Evolutionary conservation across 2,797 vertebrate genomes (phyloP), one percentile per base, ranked within the genome.

Genomic region (Morus bassanus): DNA sequence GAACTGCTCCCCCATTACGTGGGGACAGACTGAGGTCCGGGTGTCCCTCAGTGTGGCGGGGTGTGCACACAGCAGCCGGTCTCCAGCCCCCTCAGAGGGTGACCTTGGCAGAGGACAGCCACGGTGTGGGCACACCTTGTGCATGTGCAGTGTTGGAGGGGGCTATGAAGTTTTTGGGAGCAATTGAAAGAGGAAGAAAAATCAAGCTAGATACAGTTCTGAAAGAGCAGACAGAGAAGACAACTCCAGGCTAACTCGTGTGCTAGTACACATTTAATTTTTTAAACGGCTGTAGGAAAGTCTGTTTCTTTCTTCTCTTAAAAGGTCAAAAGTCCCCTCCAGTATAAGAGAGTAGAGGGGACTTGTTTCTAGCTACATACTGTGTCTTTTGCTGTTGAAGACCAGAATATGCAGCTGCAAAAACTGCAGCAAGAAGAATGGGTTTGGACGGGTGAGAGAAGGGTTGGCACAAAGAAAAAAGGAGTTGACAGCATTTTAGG

Each of bases 1-100:
- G 82, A 88, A 6, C 21, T 43, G 15, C 6, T 3, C 5, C 65
- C 0, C 1, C 5, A 0, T 16, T 50, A 7, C 0, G 0, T 14
- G 51, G 56, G 64, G 73, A 53, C 54, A 56, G 18, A 15, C 18
- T 4, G 72, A 89, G 39, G 65, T 57, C 61, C 0, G 0, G 50
- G 43, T 85, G 85, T 37, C 45, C 63, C 15, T 45, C 24, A 1
- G 91, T 0, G 0, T 22, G 67, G 24, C 4, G 7, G 65, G 54
- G 37, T 37, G 7, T 37, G 54, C 63, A 16, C 1, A 8, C n/a
- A 88, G 68, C 53, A 68, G 50, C 35, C 1, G 7, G 27, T 33
- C 43, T 46, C 28, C 43, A 50, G 39, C 31, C 24, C 18, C 12
- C 53, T 41, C 53, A 8, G 72, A 88, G n/a, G 24, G 50, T 88